A percentile compares a stretch with the other conserved stretches of the same genome.
phyloP scores from a whole-genome alignment of 2,113 vertebrate genomes.

The Lepus europaeus region DNA sequence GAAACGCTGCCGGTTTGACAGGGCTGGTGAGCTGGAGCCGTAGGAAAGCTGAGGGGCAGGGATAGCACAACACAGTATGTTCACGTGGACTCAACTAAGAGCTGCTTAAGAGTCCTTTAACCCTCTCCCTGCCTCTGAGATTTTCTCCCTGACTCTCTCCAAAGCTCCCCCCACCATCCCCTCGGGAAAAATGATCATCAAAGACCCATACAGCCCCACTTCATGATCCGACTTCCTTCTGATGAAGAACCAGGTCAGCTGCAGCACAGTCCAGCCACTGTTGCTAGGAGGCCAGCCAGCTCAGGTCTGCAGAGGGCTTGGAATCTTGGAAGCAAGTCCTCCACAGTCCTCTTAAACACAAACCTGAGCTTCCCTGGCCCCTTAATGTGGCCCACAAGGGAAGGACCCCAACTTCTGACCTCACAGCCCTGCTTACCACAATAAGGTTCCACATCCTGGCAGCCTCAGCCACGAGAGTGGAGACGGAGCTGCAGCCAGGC shows the following conservation, averaged over 20 bases:
- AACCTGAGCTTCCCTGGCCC: no score
- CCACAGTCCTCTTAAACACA: background rate
- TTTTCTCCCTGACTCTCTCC: background rate
- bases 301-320: background rate
- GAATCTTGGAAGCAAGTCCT: background rate
- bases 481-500: constrained; percentile 97
- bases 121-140: background rate
- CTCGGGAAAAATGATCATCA: background rate
- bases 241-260: background rate
- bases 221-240: background rate
- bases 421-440: constrained; percentile 88
- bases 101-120: background rate
- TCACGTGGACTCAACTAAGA: background rate
- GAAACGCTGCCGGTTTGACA: constrained; percentile 96
- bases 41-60: constrained; percentile 91
- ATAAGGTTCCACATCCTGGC: constrained; percentile 99
- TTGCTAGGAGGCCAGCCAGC: background rate
- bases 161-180: background rate
- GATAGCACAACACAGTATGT: background rate
- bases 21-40: constrained; percentile 95
- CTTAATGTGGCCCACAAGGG: background rate
- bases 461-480: constrained; percentile 95
- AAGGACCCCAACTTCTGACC: background rate
- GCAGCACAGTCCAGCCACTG: background rate
- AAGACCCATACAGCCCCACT: background rate